Conservation (phyloP, 2,113 vertebrate genomes). For the Rhinoderma darwinii region DNA sequence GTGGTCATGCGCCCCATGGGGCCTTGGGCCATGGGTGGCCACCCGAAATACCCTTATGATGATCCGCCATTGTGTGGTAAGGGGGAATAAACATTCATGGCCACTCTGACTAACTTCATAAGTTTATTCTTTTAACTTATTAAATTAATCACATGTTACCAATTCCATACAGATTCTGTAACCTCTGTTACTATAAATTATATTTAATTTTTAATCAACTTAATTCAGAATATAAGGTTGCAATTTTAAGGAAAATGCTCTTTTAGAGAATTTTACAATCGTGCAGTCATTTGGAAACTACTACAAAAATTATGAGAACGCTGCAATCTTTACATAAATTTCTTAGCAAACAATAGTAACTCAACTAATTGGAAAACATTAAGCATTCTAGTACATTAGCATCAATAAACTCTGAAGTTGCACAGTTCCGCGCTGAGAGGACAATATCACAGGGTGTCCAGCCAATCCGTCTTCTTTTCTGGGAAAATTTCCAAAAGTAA, state of each 20-base stretch:
- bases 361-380: constrained; percentile 54
- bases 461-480: constrained; percentile 53
- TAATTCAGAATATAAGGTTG: neutral
- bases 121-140: too few relatives aligned
- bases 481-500: constrained; percentile 51
- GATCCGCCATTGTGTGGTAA: too few relatives aligned
- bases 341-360: constrained; percentile 40
- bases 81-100: too few relatives aligned
- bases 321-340: neutral
- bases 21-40: too few relatives aligned
- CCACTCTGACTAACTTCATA: too few relatives aligned
- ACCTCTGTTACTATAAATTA: neutral
- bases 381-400: constrained; percentile 43
- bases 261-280: neutral
- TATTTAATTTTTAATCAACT: neutral
- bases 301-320: neutral
- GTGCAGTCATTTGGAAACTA: neutral
- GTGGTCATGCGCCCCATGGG: too few relatives aligned
- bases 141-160: too few relatives aligned
- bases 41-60: too few relatives aligned
- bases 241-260: neutral
- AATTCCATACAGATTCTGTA: neutral
- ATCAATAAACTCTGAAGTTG: constrained; percentile 49
- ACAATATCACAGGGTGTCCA: constrained; percentile 45
- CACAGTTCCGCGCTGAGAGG: constrained; percentile 23